Percentiles rank a stretch among this genome's conserved stretches.
Evolutionary conservation across 2,797 vertebrate genomes (phyloP).

Genomic region (Bradypodion ventrale): DNA sequence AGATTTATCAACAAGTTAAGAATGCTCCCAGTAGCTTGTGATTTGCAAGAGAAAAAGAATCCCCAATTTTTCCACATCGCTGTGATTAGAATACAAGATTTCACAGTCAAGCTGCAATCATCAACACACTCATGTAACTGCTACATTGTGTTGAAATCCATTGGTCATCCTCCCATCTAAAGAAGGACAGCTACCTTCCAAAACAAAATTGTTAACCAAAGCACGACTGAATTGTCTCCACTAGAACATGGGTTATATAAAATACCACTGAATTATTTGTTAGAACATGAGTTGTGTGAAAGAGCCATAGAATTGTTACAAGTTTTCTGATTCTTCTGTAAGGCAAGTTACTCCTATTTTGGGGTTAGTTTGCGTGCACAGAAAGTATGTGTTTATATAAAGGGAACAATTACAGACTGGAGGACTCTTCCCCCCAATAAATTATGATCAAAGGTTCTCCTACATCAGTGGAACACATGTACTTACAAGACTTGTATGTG

Average conservation of each 20-base stretch:
- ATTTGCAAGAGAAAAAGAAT: not conserved
- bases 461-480: conserved; percentile 72
- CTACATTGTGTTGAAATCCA: not conserved
- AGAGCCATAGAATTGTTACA: too few relatives aligned
- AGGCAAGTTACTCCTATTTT: conserved; percentile 14
- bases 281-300: not conserved
- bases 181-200: not conserved
- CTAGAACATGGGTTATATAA: not conserved
- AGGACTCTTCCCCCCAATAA: conserved; percentile 68
- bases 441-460: conserved; percentile 76
- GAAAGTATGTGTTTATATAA: conserved; percentile 48
- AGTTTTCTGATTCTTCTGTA: not conserved
- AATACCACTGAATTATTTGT: not conserved
- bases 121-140: not conserved
- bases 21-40: not conserved
- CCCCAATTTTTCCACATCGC: not conserved
- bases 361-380: conserved; percentile 60
- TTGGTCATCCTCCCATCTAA: not conserved
- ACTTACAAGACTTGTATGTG: conserved; percentile 73
- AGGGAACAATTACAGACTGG: conserved; percentile 72
- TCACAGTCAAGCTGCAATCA: not conserved
- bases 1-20: too few relatives aligned
- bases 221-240: not conserved
- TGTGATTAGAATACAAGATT: too few relatives aligned
- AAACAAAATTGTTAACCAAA: not conserved